These are phyloP conservation scores for Adrianichthys oophorus DNA, from an alignment of 2,797 vertebrate genomes.

Conservation along the genomic window DNA sequence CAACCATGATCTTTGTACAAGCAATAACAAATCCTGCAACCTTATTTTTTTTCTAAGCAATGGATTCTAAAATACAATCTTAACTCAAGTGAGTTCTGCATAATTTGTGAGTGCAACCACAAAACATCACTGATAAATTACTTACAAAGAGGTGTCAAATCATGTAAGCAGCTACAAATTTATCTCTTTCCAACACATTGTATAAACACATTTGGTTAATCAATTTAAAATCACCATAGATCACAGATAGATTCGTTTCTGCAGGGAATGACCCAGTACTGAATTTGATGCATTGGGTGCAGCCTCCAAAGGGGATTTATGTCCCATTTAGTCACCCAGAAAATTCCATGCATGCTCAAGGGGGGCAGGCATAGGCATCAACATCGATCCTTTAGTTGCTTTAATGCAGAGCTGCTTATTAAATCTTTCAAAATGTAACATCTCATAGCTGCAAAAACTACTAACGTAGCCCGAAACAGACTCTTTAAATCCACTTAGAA, in stretches of 20 bases:
- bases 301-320: slow-evolving; percentile 1
- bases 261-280: background rate
- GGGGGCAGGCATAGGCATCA: slow-evolving; percentile 39
- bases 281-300: slow-evolving; percentile 1
- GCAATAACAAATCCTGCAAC: background rate
- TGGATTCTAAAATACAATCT: background rate
- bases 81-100: background rate
- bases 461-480: slow-evolving; percentile 51
- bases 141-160: background rate
- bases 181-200: slow-evolving; percentile 13
- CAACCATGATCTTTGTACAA: slow-evolving; percentile 16
- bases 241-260: slow-evolving; percentile 15
- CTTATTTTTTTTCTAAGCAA: background rate
- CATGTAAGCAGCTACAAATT: background rate
- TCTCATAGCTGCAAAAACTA: slow-evolving; percentile 44
- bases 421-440: slow-evolving; percentile 46
- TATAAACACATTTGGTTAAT: slow-evolving; percentile 11
- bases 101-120: slow-evolving; percentile 5
- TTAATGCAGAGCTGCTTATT: slow-evolving; percentile 46
- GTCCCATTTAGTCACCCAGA: slow-evolving; percentile 34
- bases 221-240: slow-evolving; percentile 31
- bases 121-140: slow-evolving; percentile 12
- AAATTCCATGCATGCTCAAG: slow-evolving; percentile 30
- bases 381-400: slow-evolving; percentile 49
- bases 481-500: too few relatives aligned